These are phyloP conservation scores for Callospermophilus lateralis DNA, from an alignment of 2,113 vertebrate species.

Conservation along the genomic window DNA sequence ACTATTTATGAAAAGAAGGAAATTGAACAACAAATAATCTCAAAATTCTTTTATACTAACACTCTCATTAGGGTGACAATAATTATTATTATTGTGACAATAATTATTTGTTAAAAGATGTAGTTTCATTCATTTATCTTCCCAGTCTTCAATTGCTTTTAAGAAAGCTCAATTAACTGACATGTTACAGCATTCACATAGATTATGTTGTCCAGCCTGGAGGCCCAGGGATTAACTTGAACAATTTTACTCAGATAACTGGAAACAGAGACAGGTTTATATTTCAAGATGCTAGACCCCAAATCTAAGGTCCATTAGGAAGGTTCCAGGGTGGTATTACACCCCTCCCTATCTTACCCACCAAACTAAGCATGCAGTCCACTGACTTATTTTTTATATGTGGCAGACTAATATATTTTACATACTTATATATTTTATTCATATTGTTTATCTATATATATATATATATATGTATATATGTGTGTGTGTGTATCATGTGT, in stretches of 20 bases:
- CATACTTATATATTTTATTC: background rate
- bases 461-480: too few species aligned
- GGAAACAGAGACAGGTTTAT: background rate
- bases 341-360: background rate
- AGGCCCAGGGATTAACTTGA: background rate
- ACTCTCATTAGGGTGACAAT: background rate
- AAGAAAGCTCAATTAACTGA: background rate
- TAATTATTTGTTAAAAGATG: background rate
- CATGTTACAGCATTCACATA: background rate
- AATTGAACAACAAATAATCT: background rate
- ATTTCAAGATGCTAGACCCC: background rate
- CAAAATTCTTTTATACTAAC: background rate
- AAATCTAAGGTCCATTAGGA: background rate
- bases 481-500: too few species aligned
- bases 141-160: background rate
- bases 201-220: background rate
- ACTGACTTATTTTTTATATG: background rate
- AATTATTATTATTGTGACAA: background rate
- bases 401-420: background rate
- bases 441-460: too few species aligned
- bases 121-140: background rate
- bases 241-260: background rate
- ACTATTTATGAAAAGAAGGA: background rate
- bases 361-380: background rate
- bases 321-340: background rate